Conservation (phyloP, 2,797 vertebrate species). For the Heterohyrax brucei region DNA sequence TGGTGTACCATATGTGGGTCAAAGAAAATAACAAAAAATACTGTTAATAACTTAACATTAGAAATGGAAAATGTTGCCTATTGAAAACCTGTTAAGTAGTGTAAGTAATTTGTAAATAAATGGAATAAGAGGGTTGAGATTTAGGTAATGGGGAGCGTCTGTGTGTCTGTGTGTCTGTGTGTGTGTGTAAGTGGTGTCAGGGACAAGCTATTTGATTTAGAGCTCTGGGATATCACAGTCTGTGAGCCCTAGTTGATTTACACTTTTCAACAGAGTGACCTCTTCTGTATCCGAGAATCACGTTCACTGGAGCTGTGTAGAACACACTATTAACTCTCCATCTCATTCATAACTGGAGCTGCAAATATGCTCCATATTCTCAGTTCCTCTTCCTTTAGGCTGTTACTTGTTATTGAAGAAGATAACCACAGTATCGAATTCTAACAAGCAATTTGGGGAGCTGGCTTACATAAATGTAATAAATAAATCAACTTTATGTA, state of each 20-base stretch:
- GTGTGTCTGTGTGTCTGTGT: not conserved
- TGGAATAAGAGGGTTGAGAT: not conserved
- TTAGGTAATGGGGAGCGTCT: not conserved
- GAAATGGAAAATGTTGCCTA: not conserved
- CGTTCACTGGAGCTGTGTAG: not conserved
- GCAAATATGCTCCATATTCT: conserved; percentile 58
- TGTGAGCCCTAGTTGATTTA: conserved; percentile 20
- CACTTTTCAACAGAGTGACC: not conserved
- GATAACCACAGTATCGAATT: conserved; percentile 58
- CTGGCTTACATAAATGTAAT: conserved; percentile 46
- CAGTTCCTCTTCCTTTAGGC: conserved; percentile 37
- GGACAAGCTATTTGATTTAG: not conserved
- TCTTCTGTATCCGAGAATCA: not conserved
- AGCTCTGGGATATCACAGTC: not conserved
- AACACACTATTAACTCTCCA: conserved; percentile 16
- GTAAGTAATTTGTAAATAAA: not conserved
- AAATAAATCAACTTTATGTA: conserved; percentile 66
- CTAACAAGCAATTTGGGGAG: conserved; percentile 3
- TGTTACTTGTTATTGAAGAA: conserved; percentile 65
- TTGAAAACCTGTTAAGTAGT: not conserved
- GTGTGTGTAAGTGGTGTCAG: not conserved
- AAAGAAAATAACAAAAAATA: not conserved
- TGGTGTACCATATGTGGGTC: not conserved
- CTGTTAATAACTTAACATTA: not conserved
- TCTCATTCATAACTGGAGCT: conserved; percentile 31